Base-by-base conservation (phyloP, 2,797 vertebrate genomes). In the Acipenser ruthenus region DNA sequence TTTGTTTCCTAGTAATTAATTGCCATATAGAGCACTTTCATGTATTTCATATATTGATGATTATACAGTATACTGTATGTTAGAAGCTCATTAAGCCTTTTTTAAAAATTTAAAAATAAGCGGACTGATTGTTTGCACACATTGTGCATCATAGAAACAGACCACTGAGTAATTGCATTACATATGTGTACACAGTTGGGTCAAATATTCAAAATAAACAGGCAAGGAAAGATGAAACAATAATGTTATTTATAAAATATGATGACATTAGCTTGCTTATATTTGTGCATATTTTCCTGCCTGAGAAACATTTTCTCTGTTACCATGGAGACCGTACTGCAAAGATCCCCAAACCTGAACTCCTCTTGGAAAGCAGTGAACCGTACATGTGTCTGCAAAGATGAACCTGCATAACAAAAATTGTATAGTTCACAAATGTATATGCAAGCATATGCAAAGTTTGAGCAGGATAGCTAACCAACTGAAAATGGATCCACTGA, bases 221-320 rank as follows among this genome's bases (percentile, higher is more conserved):
- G 51, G 70, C 61, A 65, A 37, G 37, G 37, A 37, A 37, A 4
- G 37, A 71, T 77, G 79, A 85, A 83, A 78, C 75, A 79, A 76
- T 81, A 82, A 85, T 83, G 76, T 37, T 72, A 73, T 75, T 74
- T 70, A 80, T 74, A 76, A 69, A 67, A 72, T 75, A 81, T 86
- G 87, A 85, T 83, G 83, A 87, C 82, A 86, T 83, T 77, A 72
- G 82, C 84, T 83, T 88, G 83, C 82, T 80, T 80, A 84, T 87
- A 86, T 84, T 83, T 81, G 76, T 76, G 71, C 74, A 66, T 77
- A 84, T 84, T 87, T 79, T 83, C 75, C 67, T 65, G 73, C 75
- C 76, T 6, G 51, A 77, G 71, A 72, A 83, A 83, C 69, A 74
- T 83, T 81, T 78, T 70, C 80, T 74, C 75, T 74, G 88, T 89